These are phyloP conservation scores for Trachurus trachurus DNA, from an alignment of 2,797 vertebrate species.

Conservation along the genomic window DNA sequence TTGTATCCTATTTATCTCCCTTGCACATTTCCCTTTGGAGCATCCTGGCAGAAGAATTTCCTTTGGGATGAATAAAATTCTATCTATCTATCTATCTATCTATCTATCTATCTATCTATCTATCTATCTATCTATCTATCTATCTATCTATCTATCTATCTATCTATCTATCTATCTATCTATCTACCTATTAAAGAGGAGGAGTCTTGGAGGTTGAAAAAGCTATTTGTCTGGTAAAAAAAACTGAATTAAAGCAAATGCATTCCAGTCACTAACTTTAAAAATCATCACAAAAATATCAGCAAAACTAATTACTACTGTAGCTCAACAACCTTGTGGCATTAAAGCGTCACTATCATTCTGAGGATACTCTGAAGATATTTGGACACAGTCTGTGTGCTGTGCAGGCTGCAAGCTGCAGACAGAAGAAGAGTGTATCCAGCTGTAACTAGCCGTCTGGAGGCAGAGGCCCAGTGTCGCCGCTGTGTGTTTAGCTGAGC, in stretches of 20 bases:
- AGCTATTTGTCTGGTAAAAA: background rate
- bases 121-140: too few relatives aligned
- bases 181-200: too few relatives aligned
- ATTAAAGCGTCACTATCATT: background rate
- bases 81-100: too few relatives aligned
- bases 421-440: constrained; percentile 19
- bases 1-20: too few relatives aligned
- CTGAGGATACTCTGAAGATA: background rate
- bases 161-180: too few relatives aligned
- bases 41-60: too few relatives aligned
- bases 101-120: too few relatives aligned
- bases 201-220: background rate
- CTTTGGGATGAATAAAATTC: too few relatives aligned
- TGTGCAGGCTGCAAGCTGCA: background rate
- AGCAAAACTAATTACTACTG: background rate
- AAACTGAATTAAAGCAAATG: background rate
- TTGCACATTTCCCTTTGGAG: too few relatives aligned
- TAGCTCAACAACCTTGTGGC: background rate
- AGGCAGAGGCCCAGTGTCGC: constrained; percentile 16
- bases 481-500: constrained; percentile 39
- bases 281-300: background rate
- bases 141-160: too few relatives aligned
- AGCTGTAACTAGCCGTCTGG: constrained; percentile 27
- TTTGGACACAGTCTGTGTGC: background rate
- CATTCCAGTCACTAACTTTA: background rate